Evolutionary conservation across 2,797 vertebrate genomes (phyloP).

Genomic region (Bryconaethiops microstoma): DNA sequence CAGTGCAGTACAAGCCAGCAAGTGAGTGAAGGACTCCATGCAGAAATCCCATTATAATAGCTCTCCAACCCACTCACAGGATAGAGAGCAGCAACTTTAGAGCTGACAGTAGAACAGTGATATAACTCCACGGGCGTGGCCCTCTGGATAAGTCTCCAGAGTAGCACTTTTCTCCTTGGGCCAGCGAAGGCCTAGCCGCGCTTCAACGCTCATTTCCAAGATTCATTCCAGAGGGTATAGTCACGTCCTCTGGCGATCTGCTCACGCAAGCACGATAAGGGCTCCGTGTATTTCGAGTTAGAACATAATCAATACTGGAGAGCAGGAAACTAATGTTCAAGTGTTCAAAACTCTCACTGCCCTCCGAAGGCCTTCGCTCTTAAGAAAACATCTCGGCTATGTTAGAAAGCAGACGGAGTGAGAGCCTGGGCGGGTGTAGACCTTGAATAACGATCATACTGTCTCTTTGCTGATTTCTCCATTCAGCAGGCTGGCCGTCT

Average conservation of each 20-base stretch:
- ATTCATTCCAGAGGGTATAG: conserved; percentile 18
- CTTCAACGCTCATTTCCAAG: conserved; percentile 11
- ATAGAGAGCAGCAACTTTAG: conserved; percentile 20
- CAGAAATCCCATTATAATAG: conserved; percentile 35
- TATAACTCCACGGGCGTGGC: conserved; percentile 51
- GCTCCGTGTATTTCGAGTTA: neutral
- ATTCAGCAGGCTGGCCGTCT: conserved; percentile 27
- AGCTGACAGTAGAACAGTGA: conserved; percentile 33
- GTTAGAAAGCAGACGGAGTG: conserved; percentile 34
- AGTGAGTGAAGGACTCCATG: conserved; percentile 27
- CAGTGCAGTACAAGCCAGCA: conserved; percentile 32
- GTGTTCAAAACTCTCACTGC: neutral
- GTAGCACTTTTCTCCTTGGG: conserved; percentile 32
- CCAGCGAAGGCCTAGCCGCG: neutral
- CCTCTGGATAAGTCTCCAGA: conserved; percentile 25
- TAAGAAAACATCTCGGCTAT: conserved; percentile 20
- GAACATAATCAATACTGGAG: conserved; percentile 21
- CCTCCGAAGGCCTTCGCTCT: neutral
- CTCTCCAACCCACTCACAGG: conserved; percentile 37
- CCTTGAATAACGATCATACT: conserved; percentile 46
- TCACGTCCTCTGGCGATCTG: neutral
- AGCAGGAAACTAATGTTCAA: conserved; percentile 26
- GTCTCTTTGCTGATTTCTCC: conserved; percentile 44
- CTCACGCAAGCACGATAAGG: conserved; percentile 8
- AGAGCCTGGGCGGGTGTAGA: conserved; percentile 17